A percentile compares a stretch with the other conserved stretches of the same genome.
These are phyloP conservation scores for Salmo trutta DNA, from an alignment of 2,797 vertebrate species.

Conservation along the genomic window DNA sequence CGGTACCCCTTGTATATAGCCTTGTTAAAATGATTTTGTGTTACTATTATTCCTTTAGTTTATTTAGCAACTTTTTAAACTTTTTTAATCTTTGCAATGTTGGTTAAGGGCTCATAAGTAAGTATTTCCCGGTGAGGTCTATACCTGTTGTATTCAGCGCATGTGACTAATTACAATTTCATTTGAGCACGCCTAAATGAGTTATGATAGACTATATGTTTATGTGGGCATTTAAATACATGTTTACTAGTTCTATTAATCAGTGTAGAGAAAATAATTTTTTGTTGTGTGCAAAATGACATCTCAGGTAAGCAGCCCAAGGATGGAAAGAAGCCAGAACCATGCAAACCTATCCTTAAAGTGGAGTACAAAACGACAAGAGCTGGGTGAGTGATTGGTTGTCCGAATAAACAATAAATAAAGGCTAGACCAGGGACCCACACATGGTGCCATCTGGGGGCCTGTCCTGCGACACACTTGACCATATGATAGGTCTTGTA, in stretches of 20 bases:
- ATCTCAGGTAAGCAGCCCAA: constrained; percentile 93
- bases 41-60: too few relatives aligned
- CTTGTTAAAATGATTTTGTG: too few relatives aligned
- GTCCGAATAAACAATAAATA: not conserved
- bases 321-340: constrained; percentile 98
- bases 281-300: constrained; percentile 29
- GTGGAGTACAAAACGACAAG: constrained; percentile 98
- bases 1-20: too few relatives aligned
- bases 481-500: constrained; percentile 31
- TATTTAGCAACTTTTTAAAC: too few relatives aligned
- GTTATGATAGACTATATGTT: too few relatives aligned
- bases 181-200: too few relatives aligned
- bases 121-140: too few relatives aligned
- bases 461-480: not conserved
- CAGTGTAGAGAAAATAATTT: not conserved
- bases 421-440: not conserved
- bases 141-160: too few relatives aligned
- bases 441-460: not conserved
- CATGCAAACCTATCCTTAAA: constrained; percentile 97
- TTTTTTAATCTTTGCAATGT: too few relatives aligned
- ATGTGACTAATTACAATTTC: too few relatives aligned
- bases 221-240: too few relatives aligned
- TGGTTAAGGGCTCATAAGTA: too few relatives aligned
- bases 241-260: not conserved
- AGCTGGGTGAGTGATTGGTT: constrained; percentile 83